phyloP scores from a whole-genome alignment of 2,888 invertebrate species.

The Ceratothoa steindachneri region DNA sequence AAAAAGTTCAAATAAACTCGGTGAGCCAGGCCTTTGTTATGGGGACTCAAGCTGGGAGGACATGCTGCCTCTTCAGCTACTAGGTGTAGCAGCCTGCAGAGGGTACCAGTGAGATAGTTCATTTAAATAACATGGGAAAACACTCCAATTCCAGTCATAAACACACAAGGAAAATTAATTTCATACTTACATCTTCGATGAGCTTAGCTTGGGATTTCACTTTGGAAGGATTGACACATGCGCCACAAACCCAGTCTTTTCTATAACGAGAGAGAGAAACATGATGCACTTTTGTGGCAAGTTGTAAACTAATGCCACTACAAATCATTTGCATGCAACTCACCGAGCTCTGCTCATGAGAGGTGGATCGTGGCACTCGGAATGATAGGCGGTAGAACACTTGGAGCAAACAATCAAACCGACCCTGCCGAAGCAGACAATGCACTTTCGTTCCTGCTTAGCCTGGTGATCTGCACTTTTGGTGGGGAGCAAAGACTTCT shows the following conservation, averaged over 20 bases:
- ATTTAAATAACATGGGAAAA: too few species aligned
- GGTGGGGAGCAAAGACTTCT: not conserved
- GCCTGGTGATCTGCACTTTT: not conserved
- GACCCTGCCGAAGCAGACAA: constrained; percentile 38
- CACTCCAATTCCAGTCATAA: too few species aligned
- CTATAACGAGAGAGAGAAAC: not conserved
- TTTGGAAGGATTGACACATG: not conserved
- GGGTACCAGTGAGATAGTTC: too few species aligned
- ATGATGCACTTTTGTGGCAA: not conserved
- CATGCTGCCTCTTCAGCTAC: too few species aligned
- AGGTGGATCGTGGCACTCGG: constrained; percentile 45
- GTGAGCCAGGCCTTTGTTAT: too few species aligned
- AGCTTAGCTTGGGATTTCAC: not conserved
- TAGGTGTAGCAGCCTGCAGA: too few species aligned
- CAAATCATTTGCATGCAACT: too few species aligned
- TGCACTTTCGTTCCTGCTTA: constrained; percentile 35
- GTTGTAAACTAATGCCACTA: too few species aligned
- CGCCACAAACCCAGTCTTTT: constrained; percentile 1
- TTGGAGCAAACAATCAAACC: constrained; percentile 40
- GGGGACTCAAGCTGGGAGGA: too few species aligned
- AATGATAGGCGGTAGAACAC: constrained; percentile 45
- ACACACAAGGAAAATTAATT: not conserved
- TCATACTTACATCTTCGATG: not conserved
- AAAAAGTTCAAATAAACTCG: too few species aligned
- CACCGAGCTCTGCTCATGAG: constrained; percentile 41